Evolutionary conservation across 2,797 vertebrate species (phyloP).

Genomic region (Pseudotriccus pelzelni): DNA sequence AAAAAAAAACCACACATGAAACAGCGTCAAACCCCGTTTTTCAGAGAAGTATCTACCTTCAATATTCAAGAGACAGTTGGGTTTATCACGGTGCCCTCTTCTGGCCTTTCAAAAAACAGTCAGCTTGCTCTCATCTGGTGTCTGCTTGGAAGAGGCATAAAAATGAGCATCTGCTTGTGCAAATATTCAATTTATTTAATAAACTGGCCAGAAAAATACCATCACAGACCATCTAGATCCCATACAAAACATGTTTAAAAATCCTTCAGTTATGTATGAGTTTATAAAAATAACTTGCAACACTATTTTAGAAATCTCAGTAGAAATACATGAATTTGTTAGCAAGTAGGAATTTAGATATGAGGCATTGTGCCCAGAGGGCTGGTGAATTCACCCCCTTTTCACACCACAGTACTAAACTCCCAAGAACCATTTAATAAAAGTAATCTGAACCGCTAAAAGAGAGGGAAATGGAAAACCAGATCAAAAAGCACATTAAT

Average conservation of each 20-base stretch:
- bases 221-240: not conserved
- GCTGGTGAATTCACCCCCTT: not conserved
- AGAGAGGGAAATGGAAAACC: not conserved
- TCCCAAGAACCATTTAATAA: not conserved
- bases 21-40: not conserved
- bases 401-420: not conserved
- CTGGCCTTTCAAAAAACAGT: not conserved
- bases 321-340: not conserved
- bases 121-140: not conserved
- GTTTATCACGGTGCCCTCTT: not conserved
- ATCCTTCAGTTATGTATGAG: conserved; percentile 49
- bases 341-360: not conserved
- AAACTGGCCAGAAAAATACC: conserved; percentile 35
- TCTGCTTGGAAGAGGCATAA: not conserved
- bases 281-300: conserved; percentile 66
- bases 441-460: not conserved
- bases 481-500: not conserved
- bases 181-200: conserved; percentile 27
- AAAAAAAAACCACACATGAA: not conserved
- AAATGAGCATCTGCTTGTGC: not conserved
- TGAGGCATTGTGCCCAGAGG: not conserved
- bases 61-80: not conserved
- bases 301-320: conserved; percentile 32
- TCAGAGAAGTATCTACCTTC: not conserved
- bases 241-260: not conserved